Evolutionary conservation across 1,140 invertebrate species (phyloP), one percentile per base, ranked within the genome.

Genomic region (Temnothorax nylanderi): DNA sequence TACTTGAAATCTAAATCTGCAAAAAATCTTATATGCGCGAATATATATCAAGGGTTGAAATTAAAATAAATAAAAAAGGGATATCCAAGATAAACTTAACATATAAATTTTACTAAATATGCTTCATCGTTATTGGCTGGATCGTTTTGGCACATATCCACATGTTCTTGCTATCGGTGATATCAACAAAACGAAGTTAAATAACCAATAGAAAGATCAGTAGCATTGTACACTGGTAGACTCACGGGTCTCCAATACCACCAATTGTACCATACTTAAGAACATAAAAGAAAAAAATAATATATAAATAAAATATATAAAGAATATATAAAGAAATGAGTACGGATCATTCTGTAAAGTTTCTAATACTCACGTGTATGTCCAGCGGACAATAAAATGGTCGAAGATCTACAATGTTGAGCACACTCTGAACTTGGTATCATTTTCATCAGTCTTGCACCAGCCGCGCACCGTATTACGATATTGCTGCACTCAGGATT

Each of bases 181-280:
- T 58, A 13, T 56, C 95, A 97, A 94, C 97, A 97, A 90, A 97
- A 97, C 56, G 97, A 97, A 71, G 96, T 97, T 71, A 98, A 94
- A 93, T 97, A 97, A 86, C 95, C 96, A 72, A 98, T 95, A 88
- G 97, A 97, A 47, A 96, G 94, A 84, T 95, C 94, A 88, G 96
- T 96, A 85, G 96, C 94, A 89, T 96, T 95, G 26, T 94, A 90
- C 74, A 96, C 95, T 71, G 97, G 96, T 92, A 97, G 94, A 91
- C 97, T 97, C 26, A 96, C 91, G 69, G 97, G 97, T 92, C 97
- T 95, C 97, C 97, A 98, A 91, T 97, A 98, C 96, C 97, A 97
- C 97, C 97, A 98, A 93, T 98, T 98, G 91, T 98, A 98, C 96
- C 97, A 97, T 89, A 98, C 97, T 98, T 94, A 88, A 97, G 96